Conservation (phyloP, 2,888 invertebrate genomes). For the Tupiocoris notatus region DNA sequence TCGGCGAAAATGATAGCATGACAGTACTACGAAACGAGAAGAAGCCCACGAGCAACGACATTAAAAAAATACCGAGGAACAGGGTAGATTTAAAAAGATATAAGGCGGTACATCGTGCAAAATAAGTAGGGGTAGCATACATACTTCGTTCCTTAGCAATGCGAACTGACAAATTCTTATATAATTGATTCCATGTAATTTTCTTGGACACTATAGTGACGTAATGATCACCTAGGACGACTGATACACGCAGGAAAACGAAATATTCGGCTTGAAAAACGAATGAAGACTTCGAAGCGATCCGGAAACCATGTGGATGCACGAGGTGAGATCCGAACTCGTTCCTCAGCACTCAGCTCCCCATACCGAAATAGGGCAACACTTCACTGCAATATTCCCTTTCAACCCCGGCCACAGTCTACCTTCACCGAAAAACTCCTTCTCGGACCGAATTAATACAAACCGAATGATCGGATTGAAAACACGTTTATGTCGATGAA, state of each 20-base stretch:
- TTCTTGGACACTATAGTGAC: slow-evolving; percentile 43
- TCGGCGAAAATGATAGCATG: slow-evolving; percentile 16
- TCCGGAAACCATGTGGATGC: slow-evolving; percentile 58
- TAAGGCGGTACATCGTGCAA: slow-evolving; percentile 21
- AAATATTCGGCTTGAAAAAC: slow-evolving; percentile 33
- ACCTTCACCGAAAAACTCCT: slow-evolving; percentile 6
- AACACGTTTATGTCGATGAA: neutral
- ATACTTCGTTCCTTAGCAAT: slow-evolving; percentile 41
- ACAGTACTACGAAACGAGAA: no score
- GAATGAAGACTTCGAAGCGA: slow-evolving; percentile 47
- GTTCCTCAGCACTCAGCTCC: slow-evolving; percentile 35
- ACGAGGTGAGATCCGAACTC: slow-evolving; percentile 46
- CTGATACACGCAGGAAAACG: slow-evolving; percentile 31
- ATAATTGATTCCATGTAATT: slow-evolving; percentile 48
- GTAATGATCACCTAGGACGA: slow-evolving; percentile 45
- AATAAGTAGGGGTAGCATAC: slow-evolving; percentile 29
- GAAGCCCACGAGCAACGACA: no score
- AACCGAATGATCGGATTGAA: neutral
- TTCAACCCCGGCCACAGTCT: slow-evolving; percentile 17
- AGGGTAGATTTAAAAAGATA: neutral
- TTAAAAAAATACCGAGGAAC: no score
- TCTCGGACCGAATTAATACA: no score
- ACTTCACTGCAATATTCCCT: slow-evolving; percentile 45
- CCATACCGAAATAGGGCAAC: slow-evolving; percentile 48
- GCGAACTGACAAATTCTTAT: slow-evolving; percentile 48